phyloP scores from a whole-genome alignment of 2,888 invertebrate species.

The Diaprepes abbreviatus region DNA sequence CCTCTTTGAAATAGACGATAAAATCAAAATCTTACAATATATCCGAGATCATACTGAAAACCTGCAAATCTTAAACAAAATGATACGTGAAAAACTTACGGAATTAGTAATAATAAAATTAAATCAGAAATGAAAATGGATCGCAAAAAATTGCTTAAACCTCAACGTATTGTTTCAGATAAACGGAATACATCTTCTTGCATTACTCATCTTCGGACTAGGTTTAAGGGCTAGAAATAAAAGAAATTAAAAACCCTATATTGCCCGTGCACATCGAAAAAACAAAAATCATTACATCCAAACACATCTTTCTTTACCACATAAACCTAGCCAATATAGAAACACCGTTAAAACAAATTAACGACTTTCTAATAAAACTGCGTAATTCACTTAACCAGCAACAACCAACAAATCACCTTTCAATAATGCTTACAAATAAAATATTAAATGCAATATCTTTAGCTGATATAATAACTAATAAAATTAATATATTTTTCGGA shows the following conservation, averaged over 20 bases:
- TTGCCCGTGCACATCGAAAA: neutral
- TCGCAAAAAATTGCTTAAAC: neutral
- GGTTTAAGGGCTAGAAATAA: neutral
- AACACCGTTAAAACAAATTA: neutral
- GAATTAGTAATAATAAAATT: neutral
- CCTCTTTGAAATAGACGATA: slow-evolving; percentile 47
- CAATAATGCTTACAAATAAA: neutral
- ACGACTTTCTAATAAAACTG: neutral
- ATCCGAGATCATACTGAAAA: slow-evolving; percentile 35
- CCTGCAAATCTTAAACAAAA: slow-evolving; percentile 37
- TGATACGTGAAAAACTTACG: slow-evolving; percentile 23
- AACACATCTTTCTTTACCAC: neutral
- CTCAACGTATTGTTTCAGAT: slow-evolving; percentile 4
- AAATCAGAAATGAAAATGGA: neutral
- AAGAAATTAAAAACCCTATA: neutral
- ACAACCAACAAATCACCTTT: neutral
- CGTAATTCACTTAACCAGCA: neutral
- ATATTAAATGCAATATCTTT: neutral
- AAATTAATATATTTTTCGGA: neutral
- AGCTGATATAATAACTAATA: neutral
- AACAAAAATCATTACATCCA: neutral
- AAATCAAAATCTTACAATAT: slow-evolving; percentile 39
- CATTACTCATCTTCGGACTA: neutral
- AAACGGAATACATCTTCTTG: neutral
- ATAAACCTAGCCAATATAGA: neutral